phyloP scores from a whole-genome alignment of 2,797 vertebrate species.

The Cryptoprocta ferox region DNA sequence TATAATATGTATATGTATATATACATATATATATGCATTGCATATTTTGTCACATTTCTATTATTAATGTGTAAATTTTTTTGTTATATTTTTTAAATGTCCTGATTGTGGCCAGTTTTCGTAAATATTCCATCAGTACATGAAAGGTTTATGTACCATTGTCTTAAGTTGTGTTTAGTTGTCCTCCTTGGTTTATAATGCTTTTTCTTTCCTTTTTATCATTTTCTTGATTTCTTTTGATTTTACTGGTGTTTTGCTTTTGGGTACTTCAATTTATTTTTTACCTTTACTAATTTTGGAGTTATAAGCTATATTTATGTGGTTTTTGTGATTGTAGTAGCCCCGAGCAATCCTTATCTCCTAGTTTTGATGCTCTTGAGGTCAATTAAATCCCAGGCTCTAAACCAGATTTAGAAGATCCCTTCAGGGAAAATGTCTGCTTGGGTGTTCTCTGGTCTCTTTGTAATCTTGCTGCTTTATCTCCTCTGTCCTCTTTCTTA shows the following conservation, averaged over 20 bases:
- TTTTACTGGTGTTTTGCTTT: not conserved
- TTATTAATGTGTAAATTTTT: not conserved
- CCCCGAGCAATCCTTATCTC: not conserved
- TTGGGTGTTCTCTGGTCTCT: not conserved
- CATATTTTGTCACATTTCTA: not conserved
- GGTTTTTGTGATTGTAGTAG: not conserved
- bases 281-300: constrained; percentile 21
- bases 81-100: not conserved
- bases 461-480: not conserved
- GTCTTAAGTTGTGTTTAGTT: not conserved
- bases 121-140: not conserved
- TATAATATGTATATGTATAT: not conserved
- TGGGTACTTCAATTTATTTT: not conserved
- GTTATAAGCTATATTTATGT: not conserved
- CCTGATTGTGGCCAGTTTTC: not conserved
- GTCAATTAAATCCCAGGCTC: not conserved
- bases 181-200: not conserved
- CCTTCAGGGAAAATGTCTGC: not conserved
- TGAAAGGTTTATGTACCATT: not conserved
- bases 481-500: not conserved
- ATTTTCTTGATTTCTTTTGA: not conserved
- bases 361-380: not conserved
- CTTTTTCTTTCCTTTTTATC: not conserved
- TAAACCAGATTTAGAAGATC: not conserved
- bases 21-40: not conserved